These are phyloP conservation scores for Prochilodus magdalenae DNA, from an alignment of 2,113 vertebrate species.

Conservation along the genomic window DNA sequence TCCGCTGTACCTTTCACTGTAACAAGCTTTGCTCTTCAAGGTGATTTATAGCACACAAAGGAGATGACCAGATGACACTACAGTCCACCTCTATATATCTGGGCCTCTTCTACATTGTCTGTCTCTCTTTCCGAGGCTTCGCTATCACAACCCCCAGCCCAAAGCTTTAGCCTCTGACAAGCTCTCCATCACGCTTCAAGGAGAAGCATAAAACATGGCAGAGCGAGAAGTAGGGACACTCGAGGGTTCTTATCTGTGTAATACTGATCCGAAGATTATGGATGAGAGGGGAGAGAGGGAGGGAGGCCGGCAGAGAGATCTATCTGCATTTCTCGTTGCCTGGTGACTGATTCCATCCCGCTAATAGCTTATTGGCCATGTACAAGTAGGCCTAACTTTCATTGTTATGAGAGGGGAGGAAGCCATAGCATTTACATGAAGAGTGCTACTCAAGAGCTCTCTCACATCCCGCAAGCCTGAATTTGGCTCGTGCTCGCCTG, in stretches of 20 bases:
- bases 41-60: constrained; percentile 63
- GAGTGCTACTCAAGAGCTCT: constrained; percentile 21
- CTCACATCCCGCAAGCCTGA: neutral
- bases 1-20: constrained; percentile 5
- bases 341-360: constrained; percentile 59
- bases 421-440: constrained; percentile 42
- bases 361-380: constrained; percentile 48
- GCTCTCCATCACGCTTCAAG: constrained; percentile 75
- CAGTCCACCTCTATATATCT: constrained; percentile 61
- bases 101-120: constrained; percentile 43
- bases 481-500: constrained; percentile 11
- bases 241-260: constrained; percentile 35
- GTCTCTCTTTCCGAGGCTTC: constrained; percentile 50
- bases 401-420: constrained; percentile 3
- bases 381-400: constrained; percentile 23
- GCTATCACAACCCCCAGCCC: constrained; percentile 53
- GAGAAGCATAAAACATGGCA: constrained; percentile 56
- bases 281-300: constrained; percentile 38
- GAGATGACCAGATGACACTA: constrained; percentile 58
- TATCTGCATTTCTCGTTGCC: constrained; percentile 71
- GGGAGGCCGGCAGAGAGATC: constrained; percentile 34
- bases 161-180: constrained; percentile 64
- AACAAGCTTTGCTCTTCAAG: constrained; percentile 49
- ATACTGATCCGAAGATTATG: constrained; percentile 37
- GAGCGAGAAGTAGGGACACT: constrained; percentile 26